phyloP scores from a whole-genome alignment of 2,797 vertebrate genomes.

The Pyrocephalus nanus region DNA sequence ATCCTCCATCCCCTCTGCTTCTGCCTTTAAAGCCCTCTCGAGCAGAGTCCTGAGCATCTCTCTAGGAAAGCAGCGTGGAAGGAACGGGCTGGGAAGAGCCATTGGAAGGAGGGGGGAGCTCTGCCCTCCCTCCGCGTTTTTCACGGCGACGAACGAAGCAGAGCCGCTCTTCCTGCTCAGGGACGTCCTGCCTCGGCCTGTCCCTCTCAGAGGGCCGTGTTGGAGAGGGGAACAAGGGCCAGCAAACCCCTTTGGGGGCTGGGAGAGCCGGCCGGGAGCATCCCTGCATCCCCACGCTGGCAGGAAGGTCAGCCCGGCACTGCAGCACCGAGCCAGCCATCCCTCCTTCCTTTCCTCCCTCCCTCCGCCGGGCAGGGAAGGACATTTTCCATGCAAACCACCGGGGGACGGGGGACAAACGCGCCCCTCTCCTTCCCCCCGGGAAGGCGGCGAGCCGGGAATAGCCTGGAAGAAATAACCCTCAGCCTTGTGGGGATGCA shows the following conservation, averaged over 20 bases:
- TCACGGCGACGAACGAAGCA: accelerated
- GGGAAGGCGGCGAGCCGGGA: not conserved
- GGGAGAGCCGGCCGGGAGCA: accelerated
- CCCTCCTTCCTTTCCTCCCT: not conserved
- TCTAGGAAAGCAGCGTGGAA: not conserved
- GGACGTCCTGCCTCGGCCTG: accelerated
- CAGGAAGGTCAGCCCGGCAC: not conserved
- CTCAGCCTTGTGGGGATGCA: not conserved
- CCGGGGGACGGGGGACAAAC: not conserved
- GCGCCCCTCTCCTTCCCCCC: too few species aligned
- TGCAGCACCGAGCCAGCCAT: not conserved
- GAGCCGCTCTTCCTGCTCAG: accelerated
- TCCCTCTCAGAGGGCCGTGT: accelerated
- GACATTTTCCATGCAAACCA: not conserved
- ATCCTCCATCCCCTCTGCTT: accelerated
- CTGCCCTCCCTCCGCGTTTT: accelerated
- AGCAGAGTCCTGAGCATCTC: not conserved
- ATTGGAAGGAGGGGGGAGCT: not conserved
- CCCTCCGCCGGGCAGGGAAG: not conserved
- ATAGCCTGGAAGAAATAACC: not conserved
- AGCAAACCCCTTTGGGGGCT: accelerated
- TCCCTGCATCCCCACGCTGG: not conserved
- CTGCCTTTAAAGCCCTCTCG: accelerated
- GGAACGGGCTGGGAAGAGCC: not conserved
- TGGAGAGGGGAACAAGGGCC: accelerated